Base-by-base conservation (phyloP, 2,888 invertebrate species). In the Oithona nana region DNA sequence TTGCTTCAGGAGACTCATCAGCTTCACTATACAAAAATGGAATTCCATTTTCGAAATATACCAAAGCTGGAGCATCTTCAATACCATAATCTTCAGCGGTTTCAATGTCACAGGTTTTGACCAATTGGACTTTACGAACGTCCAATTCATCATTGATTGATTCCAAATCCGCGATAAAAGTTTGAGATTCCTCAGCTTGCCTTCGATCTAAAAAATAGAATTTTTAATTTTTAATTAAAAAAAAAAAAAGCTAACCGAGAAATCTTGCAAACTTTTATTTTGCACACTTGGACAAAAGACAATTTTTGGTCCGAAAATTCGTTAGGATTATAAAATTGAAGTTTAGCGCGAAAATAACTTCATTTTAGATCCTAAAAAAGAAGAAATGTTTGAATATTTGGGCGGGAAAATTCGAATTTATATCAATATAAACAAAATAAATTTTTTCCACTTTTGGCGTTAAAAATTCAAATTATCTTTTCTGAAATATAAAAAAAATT, bases 81-180 rank as follows among this genome's bases (percentile, higher is more conserved):
- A 90, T 86, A 68, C 89, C 89, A 71, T 89, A 89, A 75, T 89
- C 88, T 72, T 81, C 81, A 59, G 89, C 88, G 75, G 89, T 89
- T 49, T 87, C 87, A 67, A 82, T 79, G 73, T 90, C 88, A 72
- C 88, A 88, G 70, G 90, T 88, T 75, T 90, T 90, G 16, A 90
- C 90, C 75, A 90, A 90, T 65, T 85, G 85, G 71, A 90, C 83
- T 66, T 87, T 88, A 68, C 88, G 78, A 69, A 83, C 79, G 73
- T 90, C 88, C 75, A 88, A 88, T 75, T 89, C 89, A 73, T 89
- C 89, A 73, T 89, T 90, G 71, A 90, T 90, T 72, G 88, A 89
- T 75, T 90, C 90, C 68, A 90, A 74, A 76, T 89, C 88, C 73
- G 83, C 84, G 64, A 89, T 77, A 65, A 86, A 84, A 71, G 81